These are phyloP conservation scores for Saguinus midas DNA, from an alignment of 2,113 vertebrate species.

Conservation along the genomic window DNA sequence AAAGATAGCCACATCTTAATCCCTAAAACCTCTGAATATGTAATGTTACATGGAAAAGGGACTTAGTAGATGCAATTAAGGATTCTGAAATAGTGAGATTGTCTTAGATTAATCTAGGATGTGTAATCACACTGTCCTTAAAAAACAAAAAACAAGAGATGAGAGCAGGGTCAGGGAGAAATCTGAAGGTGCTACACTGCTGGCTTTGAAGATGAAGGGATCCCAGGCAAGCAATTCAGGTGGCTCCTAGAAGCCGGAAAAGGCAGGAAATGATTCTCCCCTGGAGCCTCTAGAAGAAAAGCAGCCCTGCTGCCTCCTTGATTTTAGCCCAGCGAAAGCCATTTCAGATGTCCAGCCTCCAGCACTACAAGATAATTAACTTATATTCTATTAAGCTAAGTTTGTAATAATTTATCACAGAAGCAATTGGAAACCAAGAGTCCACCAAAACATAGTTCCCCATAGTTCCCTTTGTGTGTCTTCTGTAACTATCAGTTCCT, in stretches of 20 bases:
- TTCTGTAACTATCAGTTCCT: not conserved
- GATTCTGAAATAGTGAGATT: not conserved
- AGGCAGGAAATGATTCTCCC: not conserved
- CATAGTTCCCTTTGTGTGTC: not conserved
- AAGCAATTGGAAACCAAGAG: not conserved
- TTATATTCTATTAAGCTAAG: not conserved
- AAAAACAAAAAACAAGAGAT: not conserved
- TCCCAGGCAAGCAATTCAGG: not conserved
- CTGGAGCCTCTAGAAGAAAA: not conserved
- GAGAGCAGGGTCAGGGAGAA: not conserved
- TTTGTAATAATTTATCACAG: not conserved
- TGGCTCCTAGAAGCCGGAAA: not conserved
- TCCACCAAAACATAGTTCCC: not conserved
- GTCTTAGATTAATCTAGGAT: not conserved
- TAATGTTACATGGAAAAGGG: not conserved
- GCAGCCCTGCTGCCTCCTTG: not conserved
- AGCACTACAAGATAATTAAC: not conserved
- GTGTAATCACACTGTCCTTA: not conserved
- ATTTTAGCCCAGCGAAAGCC: not conserved
- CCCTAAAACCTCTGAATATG: not conserved
- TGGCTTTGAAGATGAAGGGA: not conserved
- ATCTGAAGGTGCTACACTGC: not conserved
- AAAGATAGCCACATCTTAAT: not conserved
- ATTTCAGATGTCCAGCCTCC: not conserved
- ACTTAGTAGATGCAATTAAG: not conserved